A percentile compares a stretch with the other conserved stretches of the same genome.
These are phyloP conservation scores for Bubo blakistoni DNA, from an alignment of 2,113 vertebrate species.

Conservation along the genomic window DNA sequence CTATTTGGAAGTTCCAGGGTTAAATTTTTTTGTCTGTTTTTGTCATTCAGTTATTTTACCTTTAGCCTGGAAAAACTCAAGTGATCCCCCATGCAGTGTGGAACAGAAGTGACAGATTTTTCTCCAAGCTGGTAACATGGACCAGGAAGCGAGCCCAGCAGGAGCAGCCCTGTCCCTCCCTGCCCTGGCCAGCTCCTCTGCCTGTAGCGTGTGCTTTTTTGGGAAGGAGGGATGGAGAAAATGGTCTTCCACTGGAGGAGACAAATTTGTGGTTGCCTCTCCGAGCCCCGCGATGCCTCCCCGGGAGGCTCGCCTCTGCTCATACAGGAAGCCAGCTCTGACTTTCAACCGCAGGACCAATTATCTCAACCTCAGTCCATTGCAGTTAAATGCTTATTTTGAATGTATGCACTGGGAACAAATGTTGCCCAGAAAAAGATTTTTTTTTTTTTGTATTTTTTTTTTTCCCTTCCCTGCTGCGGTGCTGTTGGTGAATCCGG, in stretches of 20 bases:
- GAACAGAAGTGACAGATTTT: constrained; percentile 40
- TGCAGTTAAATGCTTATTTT: neutral
- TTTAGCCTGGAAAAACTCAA: neutral
- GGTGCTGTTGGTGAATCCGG: neutral
- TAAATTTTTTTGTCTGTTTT: neutral
- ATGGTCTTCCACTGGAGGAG: neutral
- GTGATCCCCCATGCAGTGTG: neutral
- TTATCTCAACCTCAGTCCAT: neutral
- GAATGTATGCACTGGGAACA: neutral
- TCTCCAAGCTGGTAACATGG: neutral
- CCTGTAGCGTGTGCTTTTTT: neutral
- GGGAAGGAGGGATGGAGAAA: neutral
- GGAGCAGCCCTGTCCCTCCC: neutral
- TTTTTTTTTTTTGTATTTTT: fast-evolving
- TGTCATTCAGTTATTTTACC: neutral
- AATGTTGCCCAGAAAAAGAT: neutral
- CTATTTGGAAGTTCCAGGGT: neutral
- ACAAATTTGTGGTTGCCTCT: neutral
- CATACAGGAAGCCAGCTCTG: neutral
- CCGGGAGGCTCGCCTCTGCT: neutral
- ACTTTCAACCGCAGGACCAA: neutral
- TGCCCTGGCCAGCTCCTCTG: neutral
- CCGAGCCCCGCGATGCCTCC: fast-evolving
- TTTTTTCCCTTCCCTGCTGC: fast-evolving
- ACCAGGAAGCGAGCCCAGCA: neutral